Base-by-base conservation (phyloP, 1,140 invertebrate species). In the Drosophila nigrodunni region DNA sequence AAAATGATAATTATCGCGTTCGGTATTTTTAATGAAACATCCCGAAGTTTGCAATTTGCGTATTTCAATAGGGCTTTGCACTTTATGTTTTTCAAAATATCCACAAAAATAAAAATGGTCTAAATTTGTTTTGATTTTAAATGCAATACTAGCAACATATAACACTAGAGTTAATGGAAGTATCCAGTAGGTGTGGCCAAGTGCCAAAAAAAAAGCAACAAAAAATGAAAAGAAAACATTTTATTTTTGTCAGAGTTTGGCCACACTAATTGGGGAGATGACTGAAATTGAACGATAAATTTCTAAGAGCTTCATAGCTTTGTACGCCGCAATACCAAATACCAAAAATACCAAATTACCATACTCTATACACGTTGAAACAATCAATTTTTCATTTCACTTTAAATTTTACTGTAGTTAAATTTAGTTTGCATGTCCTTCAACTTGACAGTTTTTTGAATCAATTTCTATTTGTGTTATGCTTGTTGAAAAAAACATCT, bases 81-180 rank as follows among this genome's bases (percentile, higher is more conserved):
- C 62, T 70, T 74, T 85, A 83, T 83, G 81, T 85, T 85, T 80
- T 85, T 85, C 77, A 85, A 83, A 80, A 85, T 74, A 74, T 61
- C 41, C 59, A 55, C 50, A 68, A 47, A 37, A 13, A 66, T 37
- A 46, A 55, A 11, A 10, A 34, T n/a, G 18, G 30, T 13, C 25
- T 41, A 54, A 18, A 21, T 62, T n/a, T 37, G 30, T 43, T 50
- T 52, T 30, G 6, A 30, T 30, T 41, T 50, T 21, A 2, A 21
- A 21, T 2, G 37, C 55, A 21, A 60, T 52, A 70, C 67, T 70
- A 61, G 61, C 67, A 47, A 11, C 43, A 50, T 13, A 39, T 18
- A 5, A 57, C 8, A 41, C 18, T 11, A 10, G 9, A 41, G 10
- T 43, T 43, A 43, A 43, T n/a, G n/a, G n/a, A 43, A 11, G 41